Evolutionary conservation across 1,140 invertebrate species (phyloP), one percentile per base, ranked within the genome.

Genomic region (Brachystomella parvula): DNA sequence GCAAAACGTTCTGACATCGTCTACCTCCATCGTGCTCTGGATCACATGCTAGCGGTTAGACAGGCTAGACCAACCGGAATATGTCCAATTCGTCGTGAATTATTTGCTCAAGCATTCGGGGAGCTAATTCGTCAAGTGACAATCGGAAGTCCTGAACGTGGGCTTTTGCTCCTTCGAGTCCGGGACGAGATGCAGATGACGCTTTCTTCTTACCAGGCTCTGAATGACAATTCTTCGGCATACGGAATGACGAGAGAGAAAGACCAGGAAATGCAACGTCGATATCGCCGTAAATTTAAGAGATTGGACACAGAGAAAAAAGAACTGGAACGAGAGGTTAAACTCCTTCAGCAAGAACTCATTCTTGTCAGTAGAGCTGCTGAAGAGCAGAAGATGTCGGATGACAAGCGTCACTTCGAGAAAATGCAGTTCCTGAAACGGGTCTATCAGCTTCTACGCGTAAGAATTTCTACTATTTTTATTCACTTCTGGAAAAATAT

Each of bases 231-330:
- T 68, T 82, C 82, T 68, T 81, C 85, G 56, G 83, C 83, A 2
- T 86, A 84, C 75, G 84, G 84, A 28, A 81, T 86, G 73, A 77
- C 83, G 35, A 86, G n/a, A n/a, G n/a, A n/a, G n/a, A 86, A 75
- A 83, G 83, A 1, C 73, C 17, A 9, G n/a, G 28, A 29, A 24
- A 19, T 29, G 9, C 58, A 30, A 12, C 58, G 21, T 12, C 33
- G 29, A 26, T 19, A 9, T 3, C 26, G 26, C 15, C 3, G 58
- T 6, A 60, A 60, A 30, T 29, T 30, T 3, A 32, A 60, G 15
- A 9, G 9, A 6, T 9, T 60, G 3, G 19, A 9, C 24, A 24
- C 33, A 32, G 26, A 60, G 12, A 26, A 32, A 35, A 30, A 32
- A 6, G 30, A 60, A 3, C 58, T 60, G 30, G 24, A 60, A 24